Evolutionary conservation across 2,888 invertebrate genomes (phyloP), one percentile per base, ranked within the genome.

Genomic region (Aporophyla nigra): DNA sequence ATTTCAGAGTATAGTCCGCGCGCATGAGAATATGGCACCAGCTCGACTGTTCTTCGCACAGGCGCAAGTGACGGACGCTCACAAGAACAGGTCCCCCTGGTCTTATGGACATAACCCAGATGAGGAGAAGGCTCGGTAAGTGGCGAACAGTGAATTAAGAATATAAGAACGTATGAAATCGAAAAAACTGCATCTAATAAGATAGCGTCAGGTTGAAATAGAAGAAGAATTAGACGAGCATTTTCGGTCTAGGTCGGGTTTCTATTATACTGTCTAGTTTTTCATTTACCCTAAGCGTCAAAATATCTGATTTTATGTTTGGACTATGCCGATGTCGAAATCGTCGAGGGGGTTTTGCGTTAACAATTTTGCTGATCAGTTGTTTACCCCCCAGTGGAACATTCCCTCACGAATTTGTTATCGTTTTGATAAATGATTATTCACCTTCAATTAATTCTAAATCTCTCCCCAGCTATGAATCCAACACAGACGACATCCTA

Each of bases 61-160:
- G 65, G 97, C 98, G 0, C 95, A 97, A 74, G 95, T 99, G 5
- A 84, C 95, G 9, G 97, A 97, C 46, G 98, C 98, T 0, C 98
- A 98, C 90, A 98, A 98, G 88, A 99, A 99, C 93, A 95, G 99
- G 74, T 98, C 98, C 84, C 98, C 98, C 0, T 97, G 97, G 59
- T 98, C 98, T 0, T 99, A 99, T 89, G 89, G 97, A 0, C 95
- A 97, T 71, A 99, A 99, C 91, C 98, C 98, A 0, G 93, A 96
- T 80, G 97, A 97, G 16, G 99, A 99, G 93, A 97, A 97, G 89
- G 96, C 94, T 5, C 97, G 96, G 98, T 98, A 92, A 82, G 89
- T 78, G 40, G 16, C 1, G 5, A 27, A 19, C 43, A 27, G 10
- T 12, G 24, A 24, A 21, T 46, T 72, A 2, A 33, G 40, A 12